Evolutionary conservation across 2,888 invertebrate species (phyloP).

Genomic region (Drosophila infuscata): DNA sequence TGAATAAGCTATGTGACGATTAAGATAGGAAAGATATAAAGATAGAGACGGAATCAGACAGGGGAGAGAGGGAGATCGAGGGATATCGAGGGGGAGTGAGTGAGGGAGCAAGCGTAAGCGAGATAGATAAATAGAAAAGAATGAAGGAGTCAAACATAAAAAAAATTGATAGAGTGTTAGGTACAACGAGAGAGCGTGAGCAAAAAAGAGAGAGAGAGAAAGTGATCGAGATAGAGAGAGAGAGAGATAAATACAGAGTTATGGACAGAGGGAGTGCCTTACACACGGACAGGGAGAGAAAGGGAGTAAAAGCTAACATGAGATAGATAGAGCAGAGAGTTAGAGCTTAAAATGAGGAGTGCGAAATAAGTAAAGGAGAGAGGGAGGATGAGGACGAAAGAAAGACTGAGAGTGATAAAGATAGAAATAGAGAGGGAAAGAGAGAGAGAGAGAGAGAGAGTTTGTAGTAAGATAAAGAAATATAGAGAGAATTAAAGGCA

Average conservation of each 20-base stretch:
- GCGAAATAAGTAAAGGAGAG: neutral
- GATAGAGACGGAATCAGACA: too few species aligned
- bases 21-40: neutral
- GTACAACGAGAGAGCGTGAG: neutral
- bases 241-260: neutral
- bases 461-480: neutral
- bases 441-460: neutral
- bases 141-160: neutral
- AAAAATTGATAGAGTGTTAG: neutral
- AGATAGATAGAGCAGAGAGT: neutral
- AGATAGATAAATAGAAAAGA: neutral
- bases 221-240: neutral
- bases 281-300: neutral
- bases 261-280: neutral
- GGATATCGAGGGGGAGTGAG: neutral
- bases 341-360: neutral
- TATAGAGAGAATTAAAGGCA: too few species aligned
- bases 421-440: neutral
- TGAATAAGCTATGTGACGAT: neutral
- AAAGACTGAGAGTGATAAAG: neutral
- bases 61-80: neutral
- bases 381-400: neutral
- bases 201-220: neutral
- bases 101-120: neutral
- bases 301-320: neutral